Conservation (phyloP, 2,797 vertebrate genomes). For the Euphonia xanthogaster region DNA sequence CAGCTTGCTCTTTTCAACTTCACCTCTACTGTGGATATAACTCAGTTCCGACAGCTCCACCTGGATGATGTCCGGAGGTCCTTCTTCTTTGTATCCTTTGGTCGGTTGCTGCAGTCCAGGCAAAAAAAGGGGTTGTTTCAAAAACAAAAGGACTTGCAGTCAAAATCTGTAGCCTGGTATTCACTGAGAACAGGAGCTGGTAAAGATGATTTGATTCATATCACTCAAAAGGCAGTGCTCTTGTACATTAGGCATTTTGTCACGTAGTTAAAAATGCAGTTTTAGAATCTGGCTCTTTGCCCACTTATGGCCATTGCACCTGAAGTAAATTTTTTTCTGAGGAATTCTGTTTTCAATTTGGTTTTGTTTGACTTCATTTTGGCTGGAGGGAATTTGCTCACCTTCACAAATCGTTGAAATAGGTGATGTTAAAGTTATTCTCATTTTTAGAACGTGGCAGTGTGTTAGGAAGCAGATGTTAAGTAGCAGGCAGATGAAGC, state of each 20-base stretch:
- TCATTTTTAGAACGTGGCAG: background rate
- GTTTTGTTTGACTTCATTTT: background rate
- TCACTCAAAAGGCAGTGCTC: background rate
- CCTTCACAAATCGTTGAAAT: background rate
- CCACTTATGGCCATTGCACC: background rate
- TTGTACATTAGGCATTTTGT: background rate
- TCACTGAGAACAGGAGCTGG: background rate
- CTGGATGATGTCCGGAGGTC: constrained; percentile 90
- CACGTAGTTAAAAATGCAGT: background rate
- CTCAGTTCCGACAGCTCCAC: constrained; percentile 85
- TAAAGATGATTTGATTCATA: background rate
- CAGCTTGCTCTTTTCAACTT: constrained; percentile 88
- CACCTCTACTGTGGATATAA: constrained; percentile 80
- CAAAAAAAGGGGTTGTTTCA: background rate
- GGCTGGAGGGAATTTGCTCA: background rate
- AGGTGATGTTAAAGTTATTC: background rate
- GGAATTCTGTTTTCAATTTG: background rate
- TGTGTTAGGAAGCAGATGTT: background rate
- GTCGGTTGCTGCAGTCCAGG: background rate
- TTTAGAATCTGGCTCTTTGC: background rate
- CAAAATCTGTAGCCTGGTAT: background rate
- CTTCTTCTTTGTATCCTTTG: constrained; percentile 95
- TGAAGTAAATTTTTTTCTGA: background rate
- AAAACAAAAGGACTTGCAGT: background rate
- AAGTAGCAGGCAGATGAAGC: background rate